Evolutionary conservation across 2,113 vertebrate genomes (phyloP).

Genomic region (Ranitomeya imitator): DNA sequence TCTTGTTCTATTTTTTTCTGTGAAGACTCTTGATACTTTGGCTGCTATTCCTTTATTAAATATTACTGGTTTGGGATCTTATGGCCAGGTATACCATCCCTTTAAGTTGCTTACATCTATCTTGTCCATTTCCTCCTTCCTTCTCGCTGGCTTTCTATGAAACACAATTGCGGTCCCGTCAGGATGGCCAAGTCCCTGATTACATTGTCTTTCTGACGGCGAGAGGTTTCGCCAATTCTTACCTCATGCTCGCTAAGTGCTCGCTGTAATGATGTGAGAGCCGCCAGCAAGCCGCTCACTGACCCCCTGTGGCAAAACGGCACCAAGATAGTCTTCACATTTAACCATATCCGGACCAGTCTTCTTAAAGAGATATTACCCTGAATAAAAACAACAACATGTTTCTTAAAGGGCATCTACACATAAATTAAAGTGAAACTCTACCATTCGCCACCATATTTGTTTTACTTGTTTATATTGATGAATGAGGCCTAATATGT

Average conservation of each 20-base stretch:
- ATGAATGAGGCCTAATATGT: no score
- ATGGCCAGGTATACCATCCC: not conserved
- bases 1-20: no score
- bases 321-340: not conserved
- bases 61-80: no score
- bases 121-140: not conserved
- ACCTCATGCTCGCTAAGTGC: conserved; percentile 51
- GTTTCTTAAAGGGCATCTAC: not conserved
- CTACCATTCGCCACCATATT: no score
- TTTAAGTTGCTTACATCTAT: not conserved
- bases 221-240: conserved; percentile 33
- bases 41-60: no score
- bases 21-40: no score
- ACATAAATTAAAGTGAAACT: no score
- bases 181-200: conserved; percentile 46
- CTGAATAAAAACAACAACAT: not conserved
- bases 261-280: conserved; percentile 23
- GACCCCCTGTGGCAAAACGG: not conserved
- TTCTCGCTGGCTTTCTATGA: conserved; percentile 14
- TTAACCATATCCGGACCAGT: not conserved
- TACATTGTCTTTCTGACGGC: conserved; percentile 49
- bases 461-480: no score
- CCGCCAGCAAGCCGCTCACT: conserved; percentile 4
- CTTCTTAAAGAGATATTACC: not conserved
- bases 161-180: conserved; percentile 9